Conservation (phyloP, 64 coral and sea anemone species). For the Hydrozoanthus tunicans region DNA sequence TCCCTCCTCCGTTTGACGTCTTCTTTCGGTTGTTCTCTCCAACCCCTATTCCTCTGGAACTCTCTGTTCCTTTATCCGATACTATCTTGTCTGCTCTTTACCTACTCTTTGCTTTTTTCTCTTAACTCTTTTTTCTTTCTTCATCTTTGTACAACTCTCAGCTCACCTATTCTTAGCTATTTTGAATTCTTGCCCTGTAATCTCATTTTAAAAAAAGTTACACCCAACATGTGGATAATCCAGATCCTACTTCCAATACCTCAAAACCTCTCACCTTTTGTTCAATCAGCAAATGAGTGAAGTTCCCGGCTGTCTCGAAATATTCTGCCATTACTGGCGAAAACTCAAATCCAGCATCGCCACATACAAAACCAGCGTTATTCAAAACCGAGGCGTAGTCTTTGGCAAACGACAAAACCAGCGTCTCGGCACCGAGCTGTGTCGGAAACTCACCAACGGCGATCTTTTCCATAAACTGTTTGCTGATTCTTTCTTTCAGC, state of each 20-base stretch:
- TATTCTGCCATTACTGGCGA: neutral
- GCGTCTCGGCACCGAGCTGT: conserved; percentile 4
- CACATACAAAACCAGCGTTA: neutral
- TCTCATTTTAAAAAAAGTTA: no score
- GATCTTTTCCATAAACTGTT: neutral
- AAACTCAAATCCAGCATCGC: neutral
- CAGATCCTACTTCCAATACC: neutral
- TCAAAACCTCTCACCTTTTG: neutral
- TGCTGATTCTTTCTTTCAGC: neutral
- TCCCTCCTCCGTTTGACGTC: no score
- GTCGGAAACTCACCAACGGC: neutral
- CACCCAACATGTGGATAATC: no score
- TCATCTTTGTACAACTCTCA: no score
- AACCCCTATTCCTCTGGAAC: no score
- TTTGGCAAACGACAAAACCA: neutral
- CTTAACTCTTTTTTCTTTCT: no score
- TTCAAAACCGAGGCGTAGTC: neutral
- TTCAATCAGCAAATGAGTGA: neutral
- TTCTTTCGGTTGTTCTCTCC: no score
- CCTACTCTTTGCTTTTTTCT: no score
- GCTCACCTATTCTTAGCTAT: no score
- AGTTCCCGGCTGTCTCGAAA: neutral
- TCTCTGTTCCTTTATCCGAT: no score
- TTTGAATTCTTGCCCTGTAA: no score
- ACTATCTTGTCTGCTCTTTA: neutral